Percentiles rank a stretch among this genome's conserved stretches.
These are phyloP conservation scores for Cossypha caffra DNA, from an alignment of 2,797 vertebrate genomes.

Conservation along the genomic window DNA sequence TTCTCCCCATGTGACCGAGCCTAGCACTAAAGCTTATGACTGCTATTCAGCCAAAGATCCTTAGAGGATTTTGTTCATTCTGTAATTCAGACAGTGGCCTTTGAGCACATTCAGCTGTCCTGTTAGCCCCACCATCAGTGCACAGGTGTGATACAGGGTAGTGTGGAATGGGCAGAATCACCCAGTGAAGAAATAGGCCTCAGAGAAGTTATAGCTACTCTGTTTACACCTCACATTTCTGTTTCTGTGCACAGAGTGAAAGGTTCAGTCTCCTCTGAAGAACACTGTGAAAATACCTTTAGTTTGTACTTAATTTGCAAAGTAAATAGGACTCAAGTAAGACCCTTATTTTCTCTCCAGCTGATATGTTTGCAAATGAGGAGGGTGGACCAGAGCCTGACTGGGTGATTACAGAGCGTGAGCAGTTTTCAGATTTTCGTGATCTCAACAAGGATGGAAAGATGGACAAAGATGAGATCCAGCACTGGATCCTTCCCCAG, in stretches of 20 bases:
- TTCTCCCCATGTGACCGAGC: neutral
- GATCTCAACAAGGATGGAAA: slow-evolving; percentile 97
- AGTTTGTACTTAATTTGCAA: neutral
- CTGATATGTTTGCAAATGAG: slow-evolving; percentile 97
- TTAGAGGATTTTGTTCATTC: neutral
- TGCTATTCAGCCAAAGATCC: neutral
- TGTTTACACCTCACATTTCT: neutral
- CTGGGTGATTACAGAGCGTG: slow-evolving; percentile 93
- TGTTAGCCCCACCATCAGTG: neutral
- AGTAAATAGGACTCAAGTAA: neutral
- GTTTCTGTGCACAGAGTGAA: neutral
- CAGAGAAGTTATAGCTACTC: neutral
- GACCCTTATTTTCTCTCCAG: slow-evolving; percentile 71
- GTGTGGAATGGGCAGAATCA: neutral
- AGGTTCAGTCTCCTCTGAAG: neutral
- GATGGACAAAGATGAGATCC: slow-evolving; percentile 94
- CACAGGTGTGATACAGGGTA: neutral
- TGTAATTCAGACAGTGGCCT: neutral
- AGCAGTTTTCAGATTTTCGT: slow-evolving; percentile 96
- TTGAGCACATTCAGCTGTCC: neutral
- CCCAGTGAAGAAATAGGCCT: neutral
- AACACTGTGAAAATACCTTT: neutral
- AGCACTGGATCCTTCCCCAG: slow-evolving; percentile 96
- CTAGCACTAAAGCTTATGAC: neutral
- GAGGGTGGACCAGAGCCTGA: slow-evolving; percentile 93